Conservation (phyloP, 2,888 invertebrate genomes). For the Acleris cristana region DNA sequence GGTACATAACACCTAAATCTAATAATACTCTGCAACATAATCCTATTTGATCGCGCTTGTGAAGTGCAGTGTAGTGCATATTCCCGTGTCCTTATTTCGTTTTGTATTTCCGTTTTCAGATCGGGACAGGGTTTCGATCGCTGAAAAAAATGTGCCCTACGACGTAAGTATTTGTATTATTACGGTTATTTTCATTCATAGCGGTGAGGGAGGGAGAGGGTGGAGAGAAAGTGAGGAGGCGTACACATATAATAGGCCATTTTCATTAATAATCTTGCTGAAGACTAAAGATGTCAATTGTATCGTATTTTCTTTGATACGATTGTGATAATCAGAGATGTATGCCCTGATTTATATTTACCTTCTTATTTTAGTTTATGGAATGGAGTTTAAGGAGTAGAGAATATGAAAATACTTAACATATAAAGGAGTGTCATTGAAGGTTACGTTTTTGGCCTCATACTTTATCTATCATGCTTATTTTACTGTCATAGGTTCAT, state of each 20-base stretch:
- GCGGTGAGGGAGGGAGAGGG: constrained; percentile 38
- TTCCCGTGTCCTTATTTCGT: constrained; percentile 51
- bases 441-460: too few species aligned
- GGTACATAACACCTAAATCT: constrained; percentile 76
- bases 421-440: too few species aligned
- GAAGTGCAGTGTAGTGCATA: constrained; percentile 27
- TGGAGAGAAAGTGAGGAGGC: constrained; percentile 52
- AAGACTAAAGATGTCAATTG: constrained; percentile 40
- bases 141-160: constrained; percentile 85
- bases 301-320: constrained; percentile 5
- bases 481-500: too few species aligned
- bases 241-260: constrained; percentile 48
- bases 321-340: not conserved
- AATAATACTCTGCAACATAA: constrained; percentile 57
- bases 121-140: constrained; percentile 84
- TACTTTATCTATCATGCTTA: too few species aligned
- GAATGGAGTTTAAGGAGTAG: too few species aligned
- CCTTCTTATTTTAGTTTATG: too few species aligned
- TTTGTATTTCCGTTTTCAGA: constrained; percentile 74
- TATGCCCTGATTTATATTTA: not conserved
- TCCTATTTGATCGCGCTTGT: constrained; percentile 51
- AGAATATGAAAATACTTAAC: too few species aligned
- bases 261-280: constrained; percentile 49
- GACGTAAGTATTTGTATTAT: constrained; percentile 82
- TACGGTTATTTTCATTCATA: constrained; percentile 56